Evolutionary conservation across 2,113 vertebrate genomes (phyloP).

Genomic region (Erpornis zantholeuca): DNA sequence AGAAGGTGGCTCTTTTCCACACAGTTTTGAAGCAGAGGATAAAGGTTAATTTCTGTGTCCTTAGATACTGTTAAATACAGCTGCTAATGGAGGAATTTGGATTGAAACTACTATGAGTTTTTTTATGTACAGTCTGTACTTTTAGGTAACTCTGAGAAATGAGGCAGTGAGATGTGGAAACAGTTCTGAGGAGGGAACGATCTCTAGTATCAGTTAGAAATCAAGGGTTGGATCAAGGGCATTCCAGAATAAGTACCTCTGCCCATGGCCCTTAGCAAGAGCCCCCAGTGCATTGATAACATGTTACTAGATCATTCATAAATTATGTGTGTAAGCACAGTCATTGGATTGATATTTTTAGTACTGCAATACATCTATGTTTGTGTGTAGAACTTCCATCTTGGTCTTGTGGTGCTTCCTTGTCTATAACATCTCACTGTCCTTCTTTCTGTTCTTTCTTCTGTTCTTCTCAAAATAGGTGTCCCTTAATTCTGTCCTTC

Average conservation of each 20-base stretch:
- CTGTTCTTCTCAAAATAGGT: background rate
- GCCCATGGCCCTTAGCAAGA: background rate
- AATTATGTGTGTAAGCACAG: background rate
- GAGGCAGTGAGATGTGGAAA: background rate
- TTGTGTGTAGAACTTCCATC: background rate
- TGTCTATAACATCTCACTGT: background rate
- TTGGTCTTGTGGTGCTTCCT: background rate
- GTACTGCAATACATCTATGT: background rate
- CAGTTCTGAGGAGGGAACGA: accelerated
- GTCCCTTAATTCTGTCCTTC: background rate
- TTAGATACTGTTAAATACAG: background rate
- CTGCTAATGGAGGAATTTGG: background rate
- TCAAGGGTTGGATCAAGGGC: background rate
- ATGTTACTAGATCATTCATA: background rate
- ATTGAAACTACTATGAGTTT: background rate
- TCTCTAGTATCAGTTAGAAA: background rate
- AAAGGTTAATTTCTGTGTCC: background rate
- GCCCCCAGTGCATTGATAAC: background rate
- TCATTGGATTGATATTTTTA: background rate
- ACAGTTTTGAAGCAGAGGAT: background rate
- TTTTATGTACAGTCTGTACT: background rate
- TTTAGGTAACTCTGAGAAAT: background rate
- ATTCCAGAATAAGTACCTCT: background rate
- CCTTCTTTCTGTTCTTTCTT: background rate
- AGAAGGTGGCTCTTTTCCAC: background rate